Conservation (phyloP, 2,113 vertebrate species). For the Turdus rufiventris region DNA sequence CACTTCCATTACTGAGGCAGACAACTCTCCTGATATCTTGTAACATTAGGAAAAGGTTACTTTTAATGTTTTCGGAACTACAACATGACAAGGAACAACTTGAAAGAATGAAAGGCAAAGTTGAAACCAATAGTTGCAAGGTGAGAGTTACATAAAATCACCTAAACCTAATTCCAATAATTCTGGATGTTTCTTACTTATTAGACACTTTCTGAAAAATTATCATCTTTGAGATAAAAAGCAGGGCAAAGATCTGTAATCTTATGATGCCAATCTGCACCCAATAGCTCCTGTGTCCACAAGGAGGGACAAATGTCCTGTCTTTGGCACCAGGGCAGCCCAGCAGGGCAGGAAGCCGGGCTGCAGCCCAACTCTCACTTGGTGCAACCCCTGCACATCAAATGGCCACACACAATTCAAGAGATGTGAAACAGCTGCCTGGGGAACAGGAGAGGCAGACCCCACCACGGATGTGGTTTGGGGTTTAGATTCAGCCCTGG, state of each 20-base stretch:
- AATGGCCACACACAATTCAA: not conserved
- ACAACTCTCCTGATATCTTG: constrained; percentile 24
- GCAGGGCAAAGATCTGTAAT: not conserved
- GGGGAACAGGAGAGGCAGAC: not conserved
- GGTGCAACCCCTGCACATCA: not conserved
- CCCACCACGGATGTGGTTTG: not conserved
- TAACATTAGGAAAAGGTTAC: constrained; percentile 40
- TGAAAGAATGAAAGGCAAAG: constrained; percentile 3
- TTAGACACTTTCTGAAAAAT: not conserved
- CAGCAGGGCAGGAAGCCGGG: not conserved
- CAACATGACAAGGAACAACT: constrained; percentile 5
- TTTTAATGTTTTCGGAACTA: constrained; percentile 33
- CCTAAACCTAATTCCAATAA: not conserved
- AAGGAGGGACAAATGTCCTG: not conserved
- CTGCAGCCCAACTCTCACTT: not conserved
- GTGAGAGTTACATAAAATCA: not conserved
- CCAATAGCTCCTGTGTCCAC: not conserved
- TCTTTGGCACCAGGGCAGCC: not conserved
- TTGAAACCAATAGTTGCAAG: not conserved
- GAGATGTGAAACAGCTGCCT: not conserved
- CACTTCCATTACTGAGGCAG: not conserved
- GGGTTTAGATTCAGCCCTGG: not conserved
- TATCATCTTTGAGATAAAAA: not conserved
- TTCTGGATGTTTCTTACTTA: not conserved
- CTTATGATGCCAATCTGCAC: not conserved